These are phyloP conservation scores for Aegotheles bennettii DNA, from an alignment of 2,113 vertebrate genomes.

Conservation along the genomic window DNA sequence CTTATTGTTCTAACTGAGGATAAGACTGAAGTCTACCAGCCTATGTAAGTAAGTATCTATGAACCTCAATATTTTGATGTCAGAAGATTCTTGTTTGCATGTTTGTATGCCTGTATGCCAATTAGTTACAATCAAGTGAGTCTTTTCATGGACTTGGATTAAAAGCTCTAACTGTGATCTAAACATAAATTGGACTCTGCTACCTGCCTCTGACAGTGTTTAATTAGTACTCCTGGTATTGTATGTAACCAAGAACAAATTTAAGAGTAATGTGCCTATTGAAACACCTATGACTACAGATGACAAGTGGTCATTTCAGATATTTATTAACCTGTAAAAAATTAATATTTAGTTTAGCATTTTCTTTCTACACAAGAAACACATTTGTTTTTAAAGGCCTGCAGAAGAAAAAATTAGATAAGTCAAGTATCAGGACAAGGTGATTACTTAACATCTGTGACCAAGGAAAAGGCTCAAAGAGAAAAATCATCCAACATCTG, in stretches of 20 bases:
- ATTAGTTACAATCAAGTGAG: conserved; percentile 10
- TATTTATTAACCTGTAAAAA: conserved; percentile 66
- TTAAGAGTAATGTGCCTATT: conserved; percentile 27
- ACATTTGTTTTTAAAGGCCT: conserved; percentile 66
- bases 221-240: conserved; percentile 43
- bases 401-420: conserved; percentile 65
- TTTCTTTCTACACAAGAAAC: conserved; percentile 64
- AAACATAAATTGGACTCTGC: conserved; percentile 17
- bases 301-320: conserved; percentile 59
- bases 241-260: conserved; percentile 26
- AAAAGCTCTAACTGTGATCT: conserved; percentile 17
- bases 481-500: conserved; percentile 80
- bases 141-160: conserved; percentile 16
- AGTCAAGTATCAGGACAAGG: conserved; percentile 78
- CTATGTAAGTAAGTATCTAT: neutral
- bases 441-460: conserved; percentile 85
- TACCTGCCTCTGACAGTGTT: conserved; percentile 14
- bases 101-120: neutral
- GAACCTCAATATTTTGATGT: neutral
- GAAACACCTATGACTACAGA: conserved; percentile 58
- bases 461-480: conserved; percentile 79
- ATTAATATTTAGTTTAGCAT: conserved; percentile 62
- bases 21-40: neutral
- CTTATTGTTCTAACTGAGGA: neutral
- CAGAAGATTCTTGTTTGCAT: neutral